Percentiles rank a stretch among this genome's conserved stretches.
Evolutionary conservation across 2,113 vertebrate genomes (phyloP).

Genomic region (Lampris megalopsis): DNA sequence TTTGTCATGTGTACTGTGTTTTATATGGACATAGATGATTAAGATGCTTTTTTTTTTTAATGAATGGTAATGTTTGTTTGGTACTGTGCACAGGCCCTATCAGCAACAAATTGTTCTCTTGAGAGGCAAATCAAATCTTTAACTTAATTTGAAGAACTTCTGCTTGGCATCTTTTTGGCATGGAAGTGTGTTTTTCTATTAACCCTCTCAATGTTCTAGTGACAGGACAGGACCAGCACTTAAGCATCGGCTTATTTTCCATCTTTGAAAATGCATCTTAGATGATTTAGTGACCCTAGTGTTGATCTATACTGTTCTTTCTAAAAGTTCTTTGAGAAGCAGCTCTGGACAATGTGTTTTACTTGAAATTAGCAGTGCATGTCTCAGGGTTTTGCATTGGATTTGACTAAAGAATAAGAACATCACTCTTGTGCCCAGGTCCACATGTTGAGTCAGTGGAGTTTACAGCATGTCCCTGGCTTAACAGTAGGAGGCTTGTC

Average conservation of each 20-base stretch:
- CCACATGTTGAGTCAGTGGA: neutral
- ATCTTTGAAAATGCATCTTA: neutral
- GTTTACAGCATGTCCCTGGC: neutral
- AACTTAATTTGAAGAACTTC: neutral
- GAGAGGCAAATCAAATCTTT: neutral
- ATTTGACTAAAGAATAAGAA: constrained; percentile 39
- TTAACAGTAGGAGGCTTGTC: neutral
- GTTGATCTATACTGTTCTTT: neutral
- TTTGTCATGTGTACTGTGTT: neutral
- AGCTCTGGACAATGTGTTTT: neutral
- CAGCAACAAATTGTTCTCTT: no score
- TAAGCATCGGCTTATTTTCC: neutral
- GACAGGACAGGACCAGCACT: neutral
- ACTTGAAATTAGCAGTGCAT: constrained; percentile 8
- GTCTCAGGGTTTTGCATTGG: constrained; percentile 30
- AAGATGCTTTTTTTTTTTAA: no score
- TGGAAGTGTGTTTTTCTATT: neutral
- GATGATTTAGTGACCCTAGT: no score
- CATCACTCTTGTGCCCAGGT: neutral
- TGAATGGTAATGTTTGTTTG: no score
- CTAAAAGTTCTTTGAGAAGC: neutral
- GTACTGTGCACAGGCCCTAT: no score
- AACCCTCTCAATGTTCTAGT: neutral
- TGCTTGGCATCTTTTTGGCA: neutral
- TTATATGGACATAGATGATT: no score